Conservation (phyloP, 2,888 invertebrate species). For the Nasonovia ribisnigri region DNA sequence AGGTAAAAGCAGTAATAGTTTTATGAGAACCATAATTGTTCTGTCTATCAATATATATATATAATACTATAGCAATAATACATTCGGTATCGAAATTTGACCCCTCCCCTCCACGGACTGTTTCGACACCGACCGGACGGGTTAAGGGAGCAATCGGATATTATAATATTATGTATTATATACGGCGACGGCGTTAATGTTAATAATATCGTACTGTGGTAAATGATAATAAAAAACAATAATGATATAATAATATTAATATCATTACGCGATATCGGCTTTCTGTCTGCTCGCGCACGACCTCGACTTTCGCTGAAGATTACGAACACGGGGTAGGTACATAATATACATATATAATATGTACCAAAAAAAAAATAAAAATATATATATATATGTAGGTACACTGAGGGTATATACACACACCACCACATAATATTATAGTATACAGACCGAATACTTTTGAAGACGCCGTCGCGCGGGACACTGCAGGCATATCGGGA, state of each 20-base stretch:
- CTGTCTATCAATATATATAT: too few relatives aligned
- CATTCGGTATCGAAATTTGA: too few relatives aligned
- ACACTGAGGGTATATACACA: background rate
- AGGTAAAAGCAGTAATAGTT: too few relatives aligned
- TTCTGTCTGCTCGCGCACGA: constrained; percentile 55
- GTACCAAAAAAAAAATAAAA: too few relatives aligned
- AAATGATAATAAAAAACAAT: background rate
- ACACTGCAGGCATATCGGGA: background rate
- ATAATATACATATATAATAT: background rate
- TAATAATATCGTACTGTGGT: background rate
- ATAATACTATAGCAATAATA: too few relatives aligned
- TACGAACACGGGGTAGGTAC: background rate
- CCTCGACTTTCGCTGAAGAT: constrained; percentile 20
- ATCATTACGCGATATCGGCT: constrained; percentile 66
- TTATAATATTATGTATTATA: too few relatives aligned
- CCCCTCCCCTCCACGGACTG: too few relatives aligned
- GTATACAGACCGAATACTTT: constrained; percentile 33
- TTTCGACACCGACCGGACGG: too few relatives aligned
- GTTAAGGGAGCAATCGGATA: too few relatives aligned
- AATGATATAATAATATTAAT: background rate
- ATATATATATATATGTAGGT: too few relatives aligned
- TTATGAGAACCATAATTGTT: background rate
- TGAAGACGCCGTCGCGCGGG: constrained; percentile 61
- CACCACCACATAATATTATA: too few relatives aligned
- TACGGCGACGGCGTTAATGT: background rate